Evolutionary conservation across 2,113 vertebrate genomes (phyloP), one percentile per base, ranked within the genome.

Genomic region (Trachemys scripta): DNA sequence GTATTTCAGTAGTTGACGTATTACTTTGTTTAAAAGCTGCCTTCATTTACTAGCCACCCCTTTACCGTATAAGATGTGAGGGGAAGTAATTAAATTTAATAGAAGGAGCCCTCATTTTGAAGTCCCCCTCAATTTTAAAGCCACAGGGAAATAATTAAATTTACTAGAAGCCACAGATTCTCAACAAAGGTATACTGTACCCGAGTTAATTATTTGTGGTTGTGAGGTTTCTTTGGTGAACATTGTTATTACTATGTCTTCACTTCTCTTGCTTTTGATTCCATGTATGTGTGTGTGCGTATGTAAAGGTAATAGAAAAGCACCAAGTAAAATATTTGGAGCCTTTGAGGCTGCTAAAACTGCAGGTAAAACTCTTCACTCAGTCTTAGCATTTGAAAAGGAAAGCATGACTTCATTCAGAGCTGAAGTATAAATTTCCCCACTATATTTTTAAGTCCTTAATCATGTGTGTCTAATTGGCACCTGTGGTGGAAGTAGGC

Each of bases 171-270:
- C 62, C 88, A 92, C n/a, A 49, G 56, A 85, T 85, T 91, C 92
- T 89, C 83, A 47, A 51, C 89, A 96, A 88, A 87, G 97, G 96
- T 94, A 83, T 84, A 87, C 47, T 49, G 35, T 82, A 56, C 88
- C 62, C 69, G n/a, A 92, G 95, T 97, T 85, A 94, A 27, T 81
- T 59, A 27, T 81, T 53, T 96, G 84, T 93, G 82, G 94, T 87
- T 90, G 80, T 96, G 97, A 97, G 90, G 94, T 84, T 92, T 95
- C 92, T 84, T 90, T 96, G 94, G 97, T 93, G 82, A 90, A 95
- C 83, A 72, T 16, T 82, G 69, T 90, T 31, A 53, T 82, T 76
- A 56, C 38, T 59, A 59, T 82, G 92, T 59, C 31, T 8, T 31
- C 31, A 35, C 31, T 62, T 62, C 29, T 62, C 59, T 65, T 65